phyloP scores from a whole-genome alignment of 2,888 invertebrate species.

The Orchesella flavescens region DNA sequence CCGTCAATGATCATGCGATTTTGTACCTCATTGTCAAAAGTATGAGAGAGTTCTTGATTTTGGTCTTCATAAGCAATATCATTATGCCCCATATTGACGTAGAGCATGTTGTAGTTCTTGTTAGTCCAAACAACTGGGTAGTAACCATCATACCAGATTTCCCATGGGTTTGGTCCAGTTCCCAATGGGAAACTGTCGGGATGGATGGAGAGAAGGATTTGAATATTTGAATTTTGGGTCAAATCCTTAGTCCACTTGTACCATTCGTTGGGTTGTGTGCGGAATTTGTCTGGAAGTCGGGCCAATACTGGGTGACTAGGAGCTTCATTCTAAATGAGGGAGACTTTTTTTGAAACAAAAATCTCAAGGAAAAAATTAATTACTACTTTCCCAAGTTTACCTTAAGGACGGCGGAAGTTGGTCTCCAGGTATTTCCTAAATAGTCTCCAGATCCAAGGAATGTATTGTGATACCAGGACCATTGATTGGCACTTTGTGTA shows the following conservation, averaged over 20 bases:
- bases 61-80: conserved; percentile 64
- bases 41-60: conserved; percentile 63
- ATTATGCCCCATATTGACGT: conserved; percentile 68
- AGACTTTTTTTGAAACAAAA: not conserved
- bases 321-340: conserved; percentile 54
- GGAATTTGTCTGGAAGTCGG: conserved; percentile 55
- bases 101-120: conserved; percentile 66
- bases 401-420: conserved; percentile 65
- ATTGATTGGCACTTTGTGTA: conserved; percentile 55
- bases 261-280: conserved; percentile 67
- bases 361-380: not conserved
- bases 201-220: conserved; percentile 63
- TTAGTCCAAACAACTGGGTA: conserved; percentile 68
- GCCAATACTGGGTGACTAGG: conserved; percentile 54
- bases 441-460: conserved; percentile 67
- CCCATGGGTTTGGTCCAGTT: conserved; percentile 63
- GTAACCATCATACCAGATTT: conserved; percentile 67
- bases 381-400: not conserved
- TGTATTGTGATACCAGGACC: conserved; percentile 69
- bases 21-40: conserved; percentile 64
- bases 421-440: conserved; percentile 66
- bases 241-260: conserved; percentile 63
- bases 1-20: conserved; percentile 59
- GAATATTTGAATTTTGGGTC: conserved; percentile 55
- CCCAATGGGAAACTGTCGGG: conserved; percentile 65